phyloP scores from a whole-genome alignment of 2,113 vertebrate genomes.

The Cepphus grylle region DNA sequence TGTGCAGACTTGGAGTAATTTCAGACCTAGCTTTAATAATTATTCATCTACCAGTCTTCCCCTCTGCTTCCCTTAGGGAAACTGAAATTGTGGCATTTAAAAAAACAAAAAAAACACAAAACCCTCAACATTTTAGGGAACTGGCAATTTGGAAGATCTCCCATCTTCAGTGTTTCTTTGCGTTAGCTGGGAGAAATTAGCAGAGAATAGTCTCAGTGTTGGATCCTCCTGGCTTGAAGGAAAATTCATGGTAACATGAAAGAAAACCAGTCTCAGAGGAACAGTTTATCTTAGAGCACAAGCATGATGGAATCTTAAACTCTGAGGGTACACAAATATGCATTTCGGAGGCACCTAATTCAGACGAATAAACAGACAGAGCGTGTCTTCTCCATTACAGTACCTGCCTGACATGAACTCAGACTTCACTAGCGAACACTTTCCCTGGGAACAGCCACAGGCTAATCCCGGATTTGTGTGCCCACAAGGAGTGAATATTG shows the following conservation, averaged over 20 bases:
- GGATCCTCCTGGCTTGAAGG: neutral
- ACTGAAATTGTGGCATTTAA: neutral
- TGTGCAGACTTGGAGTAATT: neutral
- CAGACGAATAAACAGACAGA: neutral
- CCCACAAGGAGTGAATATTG: conserved; percentile 42
- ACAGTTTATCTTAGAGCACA: neutral
- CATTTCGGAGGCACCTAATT: neutral
- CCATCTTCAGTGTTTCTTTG: neutral
- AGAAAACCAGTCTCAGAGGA: neutral
- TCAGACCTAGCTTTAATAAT: neutral
- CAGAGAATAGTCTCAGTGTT: neutral
- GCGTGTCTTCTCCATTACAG: neutral
- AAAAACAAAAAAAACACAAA: neutral
- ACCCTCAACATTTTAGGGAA: neutral
- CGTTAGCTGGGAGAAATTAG: neutral
- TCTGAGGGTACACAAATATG: neutral
- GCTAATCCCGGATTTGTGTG: conserved; percentile 28
- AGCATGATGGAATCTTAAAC: neutral
- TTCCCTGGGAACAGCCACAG: conserved; percentile 29
- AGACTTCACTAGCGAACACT: neutral
- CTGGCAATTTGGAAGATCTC: neutral
- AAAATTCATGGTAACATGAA: neutral
- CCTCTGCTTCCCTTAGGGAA: neutral
- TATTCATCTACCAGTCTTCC: neutral
- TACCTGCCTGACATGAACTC: neutral